Percentiles rank a stretch among this genome's conserved stretches.
Conservation (phyloP, 2,888 invertebrate genomes). For the Herminia tarsipennalis region DNA sequence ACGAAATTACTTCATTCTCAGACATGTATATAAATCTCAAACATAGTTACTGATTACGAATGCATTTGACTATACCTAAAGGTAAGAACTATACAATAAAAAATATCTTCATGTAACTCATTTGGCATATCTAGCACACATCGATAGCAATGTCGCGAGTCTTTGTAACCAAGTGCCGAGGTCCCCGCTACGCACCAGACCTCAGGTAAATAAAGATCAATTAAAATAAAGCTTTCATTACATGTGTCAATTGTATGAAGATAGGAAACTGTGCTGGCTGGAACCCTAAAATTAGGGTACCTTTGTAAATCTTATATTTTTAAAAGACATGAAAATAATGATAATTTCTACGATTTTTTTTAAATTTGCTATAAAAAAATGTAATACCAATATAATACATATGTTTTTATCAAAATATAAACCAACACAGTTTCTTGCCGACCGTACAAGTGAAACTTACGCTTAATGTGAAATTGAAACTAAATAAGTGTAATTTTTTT, state of each 20-base stretch:
- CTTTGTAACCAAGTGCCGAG: slow-evolving; percentile 10
- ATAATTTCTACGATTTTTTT: too few relatives aligned
- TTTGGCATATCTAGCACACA: slow-evolving; percentile 52
- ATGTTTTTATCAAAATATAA: background rate
- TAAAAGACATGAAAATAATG: background rate
- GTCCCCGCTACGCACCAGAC: slow-evolving; percentile 26
- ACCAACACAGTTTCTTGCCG: slow-evolving; percentile 13
- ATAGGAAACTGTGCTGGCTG: slow-evolving; percentile 4
- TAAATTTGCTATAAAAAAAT: too few relatives aligned
- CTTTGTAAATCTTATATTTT: background rate
- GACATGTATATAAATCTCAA: slow-evolving; percentile 10
- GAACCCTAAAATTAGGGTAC: background rate
- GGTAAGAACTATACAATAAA: slow-evolving; percentile 44
- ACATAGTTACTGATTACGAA: slow-evolving; percentile 41
- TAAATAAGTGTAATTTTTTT: slow-evolving; percentile 19
- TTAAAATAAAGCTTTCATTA: slow-evolving; percentile 37
- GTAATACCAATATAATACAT: too few relatives aligned
- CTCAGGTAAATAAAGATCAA: slow-evolving; percentile 22
- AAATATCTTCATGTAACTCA: slow-evolving; percentile 45
- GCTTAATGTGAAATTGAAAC: slow-evolving; percentile 17
- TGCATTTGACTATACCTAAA: slow-evolving; percentile 32
- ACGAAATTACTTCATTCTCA: background rate
- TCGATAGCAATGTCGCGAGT: slow-evolving; percentile 1
- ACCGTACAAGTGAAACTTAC: slow-evolving; percentile 23
- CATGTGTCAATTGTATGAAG: slow-evolving; percentile 15